A percentile compares a stretch with the other conserved stretches of the same genome.
Evolutionary conservation across 2,888 invertebrate species (phyloP).

Genomic region (Napeogenes inachia): DNA sequence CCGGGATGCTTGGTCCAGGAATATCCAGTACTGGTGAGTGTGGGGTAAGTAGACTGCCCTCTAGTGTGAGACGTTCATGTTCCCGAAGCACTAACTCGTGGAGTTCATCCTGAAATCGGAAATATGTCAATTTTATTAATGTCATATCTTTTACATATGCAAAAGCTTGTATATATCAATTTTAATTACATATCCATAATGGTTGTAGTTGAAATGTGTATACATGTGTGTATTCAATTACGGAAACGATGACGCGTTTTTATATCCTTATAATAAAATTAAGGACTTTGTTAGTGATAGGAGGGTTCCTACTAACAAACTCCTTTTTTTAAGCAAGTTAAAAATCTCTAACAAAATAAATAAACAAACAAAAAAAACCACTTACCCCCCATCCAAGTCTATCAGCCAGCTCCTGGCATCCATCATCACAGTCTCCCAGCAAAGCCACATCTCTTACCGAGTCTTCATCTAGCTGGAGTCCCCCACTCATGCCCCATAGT

Average conservation of each 20-base stretch:
- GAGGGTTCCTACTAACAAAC: too few species aligned
- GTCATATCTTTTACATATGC: too few species aligned
- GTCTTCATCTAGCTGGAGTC: slow-evolving; percentile 82
- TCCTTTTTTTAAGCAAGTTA: too few species aligned
- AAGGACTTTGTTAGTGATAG: too few species aligned
- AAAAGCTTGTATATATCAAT: too few species aligned
- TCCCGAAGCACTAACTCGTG: slow-evolving; percentile 75
- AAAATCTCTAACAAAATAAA: not conserved
- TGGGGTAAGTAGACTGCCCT: slow-evolving; percentile 35
- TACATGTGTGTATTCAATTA: too few species aligned
- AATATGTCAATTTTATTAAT: not conserved
- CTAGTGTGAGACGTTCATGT: slow-evolving; percentile 71
- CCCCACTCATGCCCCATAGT: slow-evolving; percentile 69
- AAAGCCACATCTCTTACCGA: slow-evolving; percentile 86
- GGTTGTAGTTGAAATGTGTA: too few species aligned
- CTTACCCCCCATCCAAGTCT: slow-evolving; percentile 88
- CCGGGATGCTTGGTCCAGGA: slow-evolving; percentile 22
- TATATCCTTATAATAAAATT: too few species aligned
- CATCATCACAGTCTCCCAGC: slow-evolving; percentile 90
- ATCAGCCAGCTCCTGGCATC: slow-evolving; percentile 84
- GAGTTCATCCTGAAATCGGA: slow-evolving; percentile 77
- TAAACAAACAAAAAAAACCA: slow-evolving; percentile 27
- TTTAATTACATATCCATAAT: too few species aligned
- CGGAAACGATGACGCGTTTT: too few species aligned
- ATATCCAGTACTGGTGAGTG: slow-evolving; percentile 32